Evolutionary conservation across 1,140 invertebrate species (phyloP), one percentile per base, ranked within the genome.

Genomic region (Bombus soroeensis): DNA sequence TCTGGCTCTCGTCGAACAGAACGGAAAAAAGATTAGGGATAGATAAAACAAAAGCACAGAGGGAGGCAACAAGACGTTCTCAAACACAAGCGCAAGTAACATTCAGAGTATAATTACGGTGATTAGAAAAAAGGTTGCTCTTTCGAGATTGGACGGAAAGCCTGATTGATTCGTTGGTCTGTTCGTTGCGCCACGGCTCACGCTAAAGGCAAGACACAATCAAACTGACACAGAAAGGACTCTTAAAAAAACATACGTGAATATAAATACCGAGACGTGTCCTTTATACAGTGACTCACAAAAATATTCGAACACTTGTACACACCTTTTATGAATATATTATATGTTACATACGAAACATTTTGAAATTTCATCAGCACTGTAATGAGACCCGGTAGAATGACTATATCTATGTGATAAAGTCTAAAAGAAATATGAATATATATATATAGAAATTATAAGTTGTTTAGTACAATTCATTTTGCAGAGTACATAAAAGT

Each of bases 81-180:
- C 9, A 70, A 68, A 85, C 79, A 79, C 32, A 85, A 80, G 83
- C 57, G 68, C 68, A 81, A 70, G 12, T 74, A 68, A 81, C 71
- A 81, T 87, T 89, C 78, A 83, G 68, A 78, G 75, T 83, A 34
- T 53, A 75, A 53, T 53, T 75, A 47, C 43, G 43, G 18, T 53
- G 73, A 10, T 22, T 25, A 10, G 2, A 43, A 79, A 86, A 34
- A 72, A 82, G 80, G 76, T 73, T 82, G 68, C 70, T 84, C 71
- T 87, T 77, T 71, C 57, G 75, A 77, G 37, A 89, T 87, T 87
- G 84, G 79, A 86, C 73, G 83, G 71, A 86, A 88, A 83, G 82
- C 84, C 90, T 91, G 92, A 93, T 93, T 93, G 90, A 92, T 92
- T 93, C 91, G 91, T 92, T 92, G 90, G 90, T 92, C 87, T 92